These are phyloP conservation scores for Bathybates hornii DNA, from an alignment of 2,113 vertebrate species.

Conservation along the genomic window DNA sequence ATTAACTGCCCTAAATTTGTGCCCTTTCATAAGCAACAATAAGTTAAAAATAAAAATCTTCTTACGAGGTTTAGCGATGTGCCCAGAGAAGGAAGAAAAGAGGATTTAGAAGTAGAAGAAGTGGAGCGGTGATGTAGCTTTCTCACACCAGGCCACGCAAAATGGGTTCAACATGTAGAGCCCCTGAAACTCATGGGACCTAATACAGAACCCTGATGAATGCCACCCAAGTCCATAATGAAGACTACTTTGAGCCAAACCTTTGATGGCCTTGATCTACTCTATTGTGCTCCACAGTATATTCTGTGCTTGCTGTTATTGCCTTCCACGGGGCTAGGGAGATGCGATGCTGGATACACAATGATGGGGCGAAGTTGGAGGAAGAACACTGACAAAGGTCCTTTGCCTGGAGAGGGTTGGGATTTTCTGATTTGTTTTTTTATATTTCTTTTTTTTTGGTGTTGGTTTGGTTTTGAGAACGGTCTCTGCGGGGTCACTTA, in stretches of 20 bases:
- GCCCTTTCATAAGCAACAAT: conserved; percentile 5
- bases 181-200: background rate
- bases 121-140: background rate
- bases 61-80: background rate
- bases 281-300: background rate
- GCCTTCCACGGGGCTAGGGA: conserved; percentile 12
- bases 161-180: background rate
- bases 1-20: conserved; percentile 72
- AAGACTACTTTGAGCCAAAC: background rate
- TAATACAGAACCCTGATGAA: conserved; percentile 33
- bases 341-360: conserved; percentile 39
- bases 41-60: background rate
- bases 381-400: conserved; percentile 42
- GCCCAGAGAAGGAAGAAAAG: background rate
- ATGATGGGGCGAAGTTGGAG: conserved; percentile 36
- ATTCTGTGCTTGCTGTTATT: background rate
- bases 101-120: conserved; percentile 7
- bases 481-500: conserved; percentile 82
- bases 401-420: conserved; percentile 25
- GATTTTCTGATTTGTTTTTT: conserved; percentile 3
- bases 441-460: background rate
- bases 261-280: background rate
- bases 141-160: conserved; percentile 1
- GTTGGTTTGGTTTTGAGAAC: conserved; percentile 44
- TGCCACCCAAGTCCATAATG: conserved; percentile 12